These are phyloP conservation scores for Mus caroli DNA, from an alignment of 2,797 vertebrate genomes.

Conservation along the genomic window DNA sequence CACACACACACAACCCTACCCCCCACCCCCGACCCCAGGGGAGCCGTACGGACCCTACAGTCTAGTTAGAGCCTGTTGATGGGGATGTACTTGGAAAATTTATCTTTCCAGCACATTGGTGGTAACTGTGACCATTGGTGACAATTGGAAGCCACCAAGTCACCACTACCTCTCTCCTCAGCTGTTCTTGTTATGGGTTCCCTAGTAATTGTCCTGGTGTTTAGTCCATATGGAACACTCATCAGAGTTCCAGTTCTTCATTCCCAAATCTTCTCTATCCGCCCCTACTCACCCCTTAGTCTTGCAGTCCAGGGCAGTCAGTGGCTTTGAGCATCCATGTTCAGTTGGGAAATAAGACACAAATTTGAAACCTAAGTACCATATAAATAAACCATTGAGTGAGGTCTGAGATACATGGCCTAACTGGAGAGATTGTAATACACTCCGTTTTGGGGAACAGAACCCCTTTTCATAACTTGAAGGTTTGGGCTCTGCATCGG, in stretches of 20 bases:
- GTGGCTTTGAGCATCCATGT: not conserved
- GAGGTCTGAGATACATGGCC: not conserved
- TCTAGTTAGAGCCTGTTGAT: not conserved
- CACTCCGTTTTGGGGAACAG: slow-evolving; percentile 13
- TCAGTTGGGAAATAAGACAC: slow-evolving; percentile 32
- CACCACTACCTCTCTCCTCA: not conserved
- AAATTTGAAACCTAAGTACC: slow-evolving; percentile 44
- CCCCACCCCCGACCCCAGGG: not conserved
- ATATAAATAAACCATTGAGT: not conserved
- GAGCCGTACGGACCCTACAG: not conserved
- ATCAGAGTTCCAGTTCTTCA: not conserved
- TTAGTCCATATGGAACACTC: not conserved
- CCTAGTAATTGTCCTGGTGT: not conserved
- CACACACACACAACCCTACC: too few species aligned
- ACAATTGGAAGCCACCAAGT: not conserved
- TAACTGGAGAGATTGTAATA: slow-evolving; percentile 35
- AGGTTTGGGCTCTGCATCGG: not conserved
- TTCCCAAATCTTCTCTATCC: not conserved
- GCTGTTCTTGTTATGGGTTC: not conserved
- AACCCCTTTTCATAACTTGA: slow-evolving; percentile 7
- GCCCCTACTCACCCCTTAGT: not conserved
- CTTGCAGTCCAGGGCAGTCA: not conserved
- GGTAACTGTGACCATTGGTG: not conserved
- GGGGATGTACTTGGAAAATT: not conserved
- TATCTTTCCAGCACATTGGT: not conserved